phyloP scores from a whole-genome alignment of 1,140 invertebrate genomes.

The Dendroctonus ponderosae region DNA sequence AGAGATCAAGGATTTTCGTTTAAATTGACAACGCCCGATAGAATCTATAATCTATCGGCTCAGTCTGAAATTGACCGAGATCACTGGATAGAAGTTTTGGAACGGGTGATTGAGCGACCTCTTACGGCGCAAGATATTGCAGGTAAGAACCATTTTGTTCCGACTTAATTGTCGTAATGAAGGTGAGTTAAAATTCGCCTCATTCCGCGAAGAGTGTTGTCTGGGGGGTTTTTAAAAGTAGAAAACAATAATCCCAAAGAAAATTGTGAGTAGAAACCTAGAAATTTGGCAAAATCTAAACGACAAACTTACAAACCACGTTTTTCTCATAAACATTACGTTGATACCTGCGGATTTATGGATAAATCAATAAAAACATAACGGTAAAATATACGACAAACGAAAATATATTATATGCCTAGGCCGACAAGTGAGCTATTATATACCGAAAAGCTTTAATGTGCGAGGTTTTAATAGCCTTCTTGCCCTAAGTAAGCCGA shows the following conservation, averaged over 20 bases:
- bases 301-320: too few relatives aligned
- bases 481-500: too few relatives aligned
- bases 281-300: neutral
- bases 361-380: too few relatives aligned
- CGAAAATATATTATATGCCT: too few relatives aligned
- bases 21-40: conserved; percentile 79
- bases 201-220: neutral
- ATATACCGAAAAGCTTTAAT: too few relatives aligned
- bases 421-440: too few relatives aligned
- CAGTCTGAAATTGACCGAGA: conserved; percentile 72
- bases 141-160: conserved; percentile 53
- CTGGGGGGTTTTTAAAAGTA: neutral
- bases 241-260: neutral
- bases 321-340: too few relatives aligned
- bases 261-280: neutral
- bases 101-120: conserved; percentile 72
- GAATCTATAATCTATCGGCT: conserved; percentile 81
- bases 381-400: too few relatives aligned
- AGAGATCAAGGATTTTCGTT: conserved; percentile 79
- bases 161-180: too few relatives aligned
- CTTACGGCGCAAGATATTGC: conserved; percentile 77
- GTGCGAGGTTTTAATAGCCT: too few relatives aligned
- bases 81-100: conserved; percentile 76
- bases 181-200: neutral
- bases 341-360: too few relatives aligned